These are phyloP conservation scores for Polia nebulosa DNA, from an alignment of 2,888 invertebrate genomes.

Conservation along the genomic window DNA sequence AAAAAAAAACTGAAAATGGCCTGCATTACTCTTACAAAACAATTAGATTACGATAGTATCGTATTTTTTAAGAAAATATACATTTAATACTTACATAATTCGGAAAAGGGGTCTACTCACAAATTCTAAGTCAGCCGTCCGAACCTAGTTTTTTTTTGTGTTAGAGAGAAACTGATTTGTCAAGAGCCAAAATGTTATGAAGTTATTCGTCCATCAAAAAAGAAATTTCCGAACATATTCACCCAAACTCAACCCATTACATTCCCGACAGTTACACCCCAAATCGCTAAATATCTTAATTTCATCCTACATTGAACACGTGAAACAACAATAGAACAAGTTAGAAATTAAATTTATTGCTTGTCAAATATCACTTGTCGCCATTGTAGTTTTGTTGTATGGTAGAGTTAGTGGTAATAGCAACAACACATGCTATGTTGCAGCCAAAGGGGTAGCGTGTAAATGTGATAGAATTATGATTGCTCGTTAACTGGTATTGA, in stretches of 20 bases:
- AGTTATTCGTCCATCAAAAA: not conserved
- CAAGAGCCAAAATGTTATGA: not conserved
- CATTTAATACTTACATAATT: no score
- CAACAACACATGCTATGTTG: constrained; percentile 84
- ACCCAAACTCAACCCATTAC: constrained; percentile 42
- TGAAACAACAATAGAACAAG: constrained; percentile 79
- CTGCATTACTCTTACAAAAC: no score
- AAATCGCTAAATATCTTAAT: constrained; percentile 79
- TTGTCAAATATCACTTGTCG: constrained; percentile 88
- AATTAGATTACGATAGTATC: no score
- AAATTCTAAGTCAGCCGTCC: no score
- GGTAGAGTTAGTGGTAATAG: constrained; percentile 83
- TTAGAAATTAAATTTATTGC: constrained; percentile 87
- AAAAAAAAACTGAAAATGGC: no score
- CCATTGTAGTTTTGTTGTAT: constrained; percentile 77
- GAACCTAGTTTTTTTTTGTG: no score
- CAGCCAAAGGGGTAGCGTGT: constrained; percentile 81
- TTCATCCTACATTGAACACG: constrained; percentile 83
- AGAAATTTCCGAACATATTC: constrained; percentile 25
- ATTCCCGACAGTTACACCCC: constrained; percentile 68
- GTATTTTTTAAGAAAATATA: no score
- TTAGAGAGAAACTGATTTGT: no score
- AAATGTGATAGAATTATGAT: constrained; percentile 75
- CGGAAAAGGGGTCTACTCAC: no score
- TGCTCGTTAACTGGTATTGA: constrained; percentile 75